phyloP scores from a whole-genome alignment of 2,113 vertebrate genomes.

The Dryoscopus gambensis region DNA sequence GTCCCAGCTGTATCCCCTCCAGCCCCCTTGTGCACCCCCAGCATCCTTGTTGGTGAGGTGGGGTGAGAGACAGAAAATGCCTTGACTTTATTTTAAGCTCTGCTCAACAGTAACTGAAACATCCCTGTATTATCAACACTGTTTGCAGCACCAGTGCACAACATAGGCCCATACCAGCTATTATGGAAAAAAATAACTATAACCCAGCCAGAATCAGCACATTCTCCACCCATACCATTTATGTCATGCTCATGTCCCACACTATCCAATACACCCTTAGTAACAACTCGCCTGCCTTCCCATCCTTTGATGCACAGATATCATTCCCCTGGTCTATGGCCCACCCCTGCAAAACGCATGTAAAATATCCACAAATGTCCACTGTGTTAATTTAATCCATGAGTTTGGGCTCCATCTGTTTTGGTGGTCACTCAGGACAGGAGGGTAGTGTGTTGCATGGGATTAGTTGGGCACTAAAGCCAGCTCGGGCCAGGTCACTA shows the following conservation, averaged over 20 bases:
- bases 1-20: background rate
- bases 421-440: background rate
- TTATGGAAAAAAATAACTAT: background rate
- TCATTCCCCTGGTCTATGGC: background rate
- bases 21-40: background rate
- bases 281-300: background rate
- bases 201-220: background rate
- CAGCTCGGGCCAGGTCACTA: background rate
- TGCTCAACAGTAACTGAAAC: background rate
- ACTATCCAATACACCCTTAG: background rate
- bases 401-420: background rate
- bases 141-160: background rate
- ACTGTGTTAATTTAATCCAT: background rate
- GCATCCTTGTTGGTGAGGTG: no score
- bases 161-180: background rate
- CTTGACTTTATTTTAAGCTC: background rate
- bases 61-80: background rate
- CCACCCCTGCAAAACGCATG: background rate
- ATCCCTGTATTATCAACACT: background rate
- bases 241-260: background rate
- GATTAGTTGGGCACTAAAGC: background rate
- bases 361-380: background rate
- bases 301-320: background rate
- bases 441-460: background rate
- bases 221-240: background rate